phyloP scores from a whole-genome alignment of 2,113 vertebrate species.

The Centropus unirufus region DNA sequence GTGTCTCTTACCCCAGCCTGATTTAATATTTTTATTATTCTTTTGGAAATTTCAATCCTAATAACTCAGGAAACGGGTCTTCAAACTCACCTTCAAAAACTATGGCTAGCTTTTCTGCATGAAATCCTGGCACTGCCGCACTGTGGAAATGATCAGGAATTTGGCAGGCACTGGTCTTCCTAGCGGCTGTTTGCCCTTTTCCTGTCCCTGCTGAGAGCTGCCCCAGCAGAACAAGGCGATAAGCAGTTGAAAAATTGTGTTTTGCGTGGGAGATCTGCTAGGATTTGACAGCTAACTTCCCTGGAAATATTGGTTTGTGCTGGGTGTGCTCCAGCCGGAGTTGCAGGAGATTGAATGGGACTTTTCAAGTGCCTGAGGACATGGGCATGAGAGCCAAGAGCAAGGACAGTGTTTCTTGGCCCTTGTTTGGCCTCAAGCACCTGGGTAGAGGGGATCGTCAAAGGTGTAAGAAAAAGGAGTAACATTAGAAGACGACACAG shows the following conservation, averaged over 20 bases:
- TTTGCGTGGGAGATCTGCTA: conserved; percentile 41
- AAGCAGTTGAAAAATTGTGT: conserved; percentile 43
- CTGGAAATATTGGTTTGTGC: conserved; percentile 4
- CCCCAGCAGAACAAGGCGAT: background rate
- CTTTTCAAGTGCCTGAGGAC: background rate
- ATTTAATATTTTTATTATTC: background rate
- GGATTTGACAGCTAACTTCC: conserved; percentile 51
- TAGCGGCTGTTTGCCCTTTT: conserved; percentile 44
- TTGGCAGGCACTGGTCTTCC: conserved; percentile 20
- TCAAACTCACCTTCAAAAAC: conserved; percentile 42
- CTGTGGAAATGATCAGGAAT: background rate
- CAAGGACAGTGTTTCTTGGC: background rate
- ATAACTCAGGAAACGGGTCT: conserved; percentile 61
- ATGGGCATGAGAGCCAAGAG: background rate
- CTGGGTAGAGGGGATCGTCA: background rate
- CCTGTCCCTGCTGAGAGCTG: conserved; percentile 15
- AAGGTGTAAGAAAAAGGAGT: background rate
- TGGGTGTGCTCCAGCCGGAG: background rate
- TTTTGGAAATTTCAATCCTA: conserved; percentile 27
- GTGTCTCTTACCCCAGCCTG: background rate
- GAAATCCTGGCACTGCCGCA: background rate
- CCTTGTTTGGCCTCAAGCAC: background rate
- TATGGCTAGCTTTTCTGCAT: background rate
- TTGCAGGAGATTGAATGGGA: fast-evolving
- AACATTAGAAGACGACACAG: background rate